phyloP scores from a whole-genome alignment of 2,888 invertebrate genomes.

The Eudasyphora cyanicolor region DNA sequence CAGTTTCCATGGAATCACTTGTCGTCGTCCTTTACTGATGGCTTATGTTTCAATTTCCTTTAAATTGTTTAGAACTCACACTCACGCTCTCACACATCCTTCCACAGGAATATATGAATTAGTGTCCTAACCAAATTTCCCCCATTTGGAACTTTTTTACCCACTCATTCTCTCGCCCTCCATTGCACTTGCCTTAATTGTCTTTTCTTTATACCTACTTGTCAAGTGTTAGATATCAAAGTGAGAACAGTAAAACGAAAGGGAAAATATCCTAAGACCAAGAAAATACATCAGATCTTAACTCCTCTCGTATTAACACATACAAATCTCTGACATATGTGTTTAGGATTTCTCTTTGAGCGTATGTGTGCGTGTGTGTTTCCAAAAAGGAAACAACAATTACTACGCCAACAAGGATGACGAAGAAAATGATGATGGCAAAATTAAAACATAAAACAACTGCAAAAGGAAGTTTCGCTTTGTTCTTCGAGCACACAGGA shows the following conservation, averaged over 20 bases:
- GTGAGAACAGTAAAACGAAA: not conserved
- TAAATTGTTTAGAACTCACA: not conserved
- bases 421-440: not conserved
- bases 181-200: slow-evolving; percentile 10
- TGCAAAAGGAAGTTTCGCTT: slow-evolving; percentile 12
- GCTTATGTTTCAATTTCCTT: slow-evolving; percentile 15
- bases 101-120: no score
- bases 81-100: not conserved
- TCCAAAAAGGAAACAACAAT: slow-evolving; percentile 13
- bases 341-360: not conserved
- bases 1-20: no score
- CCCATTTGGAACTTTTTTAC: not conserved
- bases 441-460: slow-evolving; percentile 13
- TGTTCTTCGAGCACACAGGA: slow-evolving; percentile 43
- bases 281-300: slow-evolving; percentile 20
- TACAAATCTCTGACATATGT: slow-evolving; percentile 34
- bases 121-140: slow-evolving; percentile 2
- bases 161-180: not conserved
- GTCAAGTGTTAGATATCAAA: slow-evolving; percentile 44
- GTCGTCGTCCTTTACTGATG: no score
- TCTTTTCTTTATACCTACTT: slow-evolving; percentile 30
- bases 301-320: slow-evolving; percentile 54
- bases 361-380: not conserved
- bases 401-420: slow-evolving; percentile 3
- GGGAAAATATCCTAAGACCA: not conserved